Conservation (phyloP, 2,888 invertebrate species). For the Athetis lepigone region DNA sequence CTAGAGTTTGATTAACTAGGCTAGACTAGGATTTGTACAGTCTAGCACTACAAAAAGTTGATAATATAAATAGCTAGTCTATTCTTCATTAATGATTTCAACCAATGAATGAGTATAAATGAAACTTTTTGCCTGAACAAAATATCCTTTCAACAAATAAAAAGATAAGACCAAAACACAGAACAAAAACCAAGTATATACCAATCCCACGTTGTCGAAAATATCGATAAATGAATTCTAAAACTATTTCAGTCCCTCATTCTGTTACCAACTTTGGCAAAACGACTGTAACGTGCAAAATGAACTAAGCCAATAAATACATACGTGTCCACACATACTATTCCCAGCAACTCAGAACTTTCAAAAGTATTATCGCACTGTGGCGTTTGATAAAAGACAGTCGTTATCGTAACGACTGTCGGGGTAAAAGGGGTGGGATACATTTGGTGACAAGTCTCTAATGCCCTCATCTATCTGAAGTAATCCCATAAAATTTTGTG, state of each 20-base stretch:
- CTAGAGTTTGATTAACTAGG: too few species aligned
- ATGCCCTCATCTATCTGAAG: conserved; percentile 77
- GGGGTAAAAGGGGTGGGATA: conserved; percentile 72
- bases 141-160: not conserved
- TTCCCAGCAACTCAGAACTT: conserved; percentile 68
- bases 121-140: too few species aligned
- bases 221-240: conserved; percentile 16
- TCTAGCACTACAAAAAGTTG: too few species aligned
- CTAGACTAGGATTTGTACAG: too few species aligned
- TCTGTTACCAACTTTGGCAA: conserved; percentile 35
- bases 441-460: conserved; percentile 76
- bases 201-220: conserved; percentile 22
- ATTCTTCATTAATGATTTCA: too few species aligned
- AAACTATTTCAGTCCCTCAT: conserved; percentile 27
- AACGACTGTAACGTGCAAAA: conserved; percentile 25
- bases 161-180: not conserved
- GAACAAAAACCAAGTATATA: not conserved
- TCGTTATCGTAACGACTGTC: conserved; percentile 71
- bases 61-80: too few species aligned
- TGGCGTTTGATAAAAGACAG: conserved; percentile 73
- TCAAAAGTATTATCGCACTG: conserved; percentile 67
- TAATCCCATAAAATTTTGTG: conserved; percentile 78
- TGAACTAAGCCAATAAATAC: conserved; percentile 52
- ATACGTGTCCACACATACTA: conserved; percentile 56
- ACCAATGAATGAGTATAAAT: too few species aligned